Conservation (phyloP, 2,113 vertebrate species). For the Macquaria australasica region DNA sequence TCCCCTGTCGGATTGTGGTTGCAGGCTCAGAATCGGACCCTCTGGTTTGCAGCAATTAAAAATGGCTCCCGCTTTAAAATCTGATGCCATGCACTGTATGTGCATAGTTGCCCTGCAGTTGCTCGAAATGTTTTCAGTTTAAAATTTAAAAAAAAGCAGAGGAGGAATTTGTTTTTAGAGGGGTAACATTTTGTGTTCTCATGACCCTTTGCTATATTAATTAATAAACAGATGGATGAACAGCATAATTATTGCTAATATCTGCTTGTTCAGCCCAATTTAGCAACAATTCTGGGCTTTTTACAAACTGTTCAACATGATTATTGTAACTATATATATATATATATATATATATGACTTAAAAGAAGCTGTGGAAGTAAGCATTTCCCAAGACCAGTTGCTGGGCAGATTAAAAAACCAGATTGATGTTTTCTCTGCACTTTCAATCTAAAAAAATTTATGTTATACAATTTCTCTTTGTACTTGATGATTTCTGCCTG, state of each 20-base stretch:
- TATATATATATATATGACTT: not conserved
- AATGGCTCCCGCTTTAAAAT: not conserved
- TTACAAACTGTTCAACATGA: not conserved
- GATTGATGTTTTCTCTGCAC: constrained; percentile 1
- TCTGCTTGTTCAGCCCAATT: not conserved
- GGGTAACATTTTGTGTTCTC: too few relatives aligned
- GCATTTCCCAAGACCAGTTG: not conserved
- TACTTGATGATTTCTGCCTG: not conserved
- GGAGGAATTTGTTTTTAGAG: too few relatives aligned
- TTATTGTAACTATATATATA: not conserved
- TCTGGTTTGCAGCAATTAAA: constrained; percentile 5
- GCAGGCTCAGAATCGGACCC: not conserved
- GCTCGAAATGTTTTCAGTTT: not conserved
- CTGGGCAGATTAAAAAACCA: not conserved
- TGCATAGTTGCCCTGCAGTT: not conserved
- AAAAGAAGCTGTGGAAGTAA: not conserved
- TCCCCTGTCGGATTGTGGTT: constrained; percentile 10
- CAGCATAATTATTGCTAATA: not conserved
- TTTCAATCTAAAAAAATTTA: constrained; percentile 1
- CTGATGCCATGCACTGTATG: not conserved
- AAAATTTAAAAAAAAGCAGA: not conserved
- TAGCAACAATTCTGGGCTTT: not conserved
- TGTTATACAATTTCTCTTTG: not conserved
- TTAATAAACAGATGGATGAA: too few relatives aligned
- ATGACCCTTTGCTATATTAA: too few relatives aligned